Evolutionary conservation across 2,888 invertebrate species (phyloP).

Genomic region (Ophioninae sp.): DNA sequence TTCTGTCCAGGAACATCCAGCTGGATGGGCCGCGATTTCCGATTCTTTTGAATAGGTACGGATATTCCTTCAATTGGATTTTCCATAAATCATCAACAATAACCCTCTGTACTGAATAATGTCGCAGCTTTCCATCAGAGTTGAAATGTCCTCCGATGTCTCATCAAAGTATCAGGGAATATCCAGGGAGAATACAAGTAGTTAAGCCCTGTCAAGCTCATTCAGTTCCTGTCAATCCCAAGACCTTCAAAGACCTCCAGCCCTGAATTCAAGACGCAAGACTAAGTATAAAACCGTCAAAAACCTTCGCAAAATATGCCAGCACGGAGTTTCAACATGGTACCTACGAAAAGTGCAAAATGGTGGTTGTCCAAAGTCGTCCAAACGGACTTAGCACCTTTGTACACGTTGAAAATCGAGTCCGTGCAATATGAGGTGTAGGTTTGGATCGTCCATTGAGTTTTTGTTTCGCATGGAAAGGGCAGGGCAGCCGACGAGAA

Average conservation of each 20-base stretch:
- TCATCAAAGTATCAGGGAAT: too few relatives aligned
- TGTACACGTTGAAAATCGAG: not conserved
- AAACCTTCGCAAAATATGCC: not conserved
- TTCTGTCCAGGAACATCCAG: not conserved
- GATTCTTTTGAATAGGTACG: too few relatives aligned
- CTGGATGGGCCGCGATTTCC: too few relatives aligned
- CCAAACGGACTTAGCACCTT: not conserved
- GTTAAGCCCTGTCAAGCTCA: too few relatives aligned
- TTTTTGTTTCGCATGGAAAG: not conserved
- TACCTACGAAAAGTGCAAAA: not conserved
- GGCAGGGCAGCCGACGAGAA: not conserved
- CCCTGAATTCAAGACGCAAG: too few relatives aligned
- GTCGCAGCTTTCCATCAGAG: too few relatives aligned
- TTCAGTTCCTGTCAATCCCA: not conserved
- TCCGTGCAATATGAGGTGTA: not conserved
- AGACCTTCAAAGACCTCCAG: not conserved
- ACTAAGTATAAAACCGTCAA: not conserved
- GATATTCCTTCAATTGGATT: too few relatives aligned
- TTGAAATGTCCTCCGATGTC: too few relatives aligned
- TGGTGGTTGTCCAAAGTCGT: not conserved
- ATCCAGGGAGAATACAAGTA: too few relatives aligned
- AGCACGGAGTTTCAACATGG: not conserved
- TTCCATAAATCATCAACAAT: too few relatives aligned
- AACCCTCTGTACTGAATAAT: too few relatives aligned
- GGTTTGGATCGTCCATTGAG: not conserved